Evolutionary conservation across 2,888 invertebrate genomes (phyloP).

Genomic region (Unio delphinus): DNA sequence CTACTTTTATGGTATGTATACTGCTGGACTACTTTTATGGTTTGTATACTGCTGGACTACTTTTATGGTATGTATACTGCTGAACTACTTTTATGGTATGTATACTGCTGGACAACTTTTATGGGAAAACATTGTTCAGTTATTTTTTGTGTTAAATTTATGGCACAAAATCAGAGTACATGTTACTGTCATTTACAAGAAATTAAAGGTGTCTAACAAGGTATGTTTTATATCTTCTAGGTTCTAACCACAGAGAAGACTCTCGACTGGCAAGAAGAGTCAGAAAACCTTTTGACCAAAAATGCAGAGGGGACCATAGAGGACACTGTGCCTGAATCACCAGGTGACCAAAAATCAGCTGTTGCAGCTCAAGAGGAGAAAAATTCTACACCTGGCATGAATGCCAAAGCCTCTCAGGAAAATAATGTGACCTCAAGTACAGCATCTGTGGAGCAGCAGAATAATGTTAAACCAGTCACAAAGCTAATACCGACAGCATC

Average conservation of each 20-base stretch:
- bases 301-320: neutral
- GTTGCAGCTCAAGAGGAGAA: constrained; percentile 1
- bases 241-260: constrained; percentile 57
- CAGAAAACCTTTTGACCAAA: constrained; percentile 6
- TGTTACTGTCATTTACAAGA: too few species aligned
- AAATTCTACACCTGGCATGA: neutral
- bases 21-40: too few species aligned
- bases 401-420: neutral
- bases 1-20: too few species aligned
- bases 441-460: neutral
- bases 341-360: constrained; percentile 6
- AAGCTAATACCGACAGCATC: constrained; percentile 27
- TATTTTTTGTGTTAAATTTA: too few species aligned
- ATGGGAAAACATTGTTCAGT: too few species aligned
- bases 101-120: too few species aligned
- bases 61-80: too few species aligned
- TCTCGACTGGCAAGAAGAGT: constrained; percentile 45
- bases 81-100: too few species aligned
- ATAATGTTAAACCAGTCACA: neutral
- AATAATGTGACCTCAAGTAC: neutral
- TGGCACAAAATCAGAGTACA: too few species aligned
- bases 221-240: constrained; percentile 25
- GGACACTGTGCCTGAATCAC: constrained; percentile 1
- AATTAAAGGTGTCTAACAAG: neutral
- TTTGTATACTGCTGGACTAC: too few species aligned